Evolutionary conservation across 2,888 invertebrate species (phyloP).

Genomic region (Watsonalla cultraria): DNA sequence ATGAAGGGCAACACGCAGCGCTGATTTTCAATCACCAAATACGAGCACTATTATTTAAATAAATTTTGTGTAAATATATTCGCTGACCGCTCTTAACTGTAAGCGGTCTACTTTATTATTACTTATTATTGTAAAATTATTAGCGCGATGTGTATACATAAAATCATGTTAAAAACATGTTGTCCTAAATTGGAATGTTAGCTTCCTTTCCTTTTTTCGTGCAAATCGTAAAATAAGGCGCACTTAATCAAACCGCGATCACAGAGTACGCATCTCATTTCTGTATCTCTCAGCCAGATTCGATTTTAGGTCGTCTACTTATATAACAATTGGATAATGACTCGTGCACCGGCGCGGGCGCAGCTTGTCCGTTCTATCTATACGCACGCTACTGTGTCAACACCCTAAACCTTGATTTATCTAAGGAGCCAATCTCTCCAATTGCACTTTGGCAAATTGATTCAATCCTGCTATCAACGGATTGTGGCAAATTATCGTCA

Average conservation of each 20-base stretch:
- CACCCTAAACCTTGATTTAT: constrained; percentile 1
- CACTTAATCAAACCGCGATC: neutral
- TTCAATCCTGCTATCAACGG: neutral
- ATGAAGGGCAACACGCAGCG: too few relatives aligned
- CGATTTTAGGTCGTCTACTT: constrained; percentile 60
- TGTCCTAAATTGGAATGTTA: too few relatives aligned
- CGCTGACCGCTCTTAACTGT: too few relatives aligned
- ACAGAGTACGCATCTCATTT: neutral
- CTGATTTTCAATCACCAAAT: too few relatives aligned
- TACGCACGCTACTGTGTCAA: constrained; percentile 13
- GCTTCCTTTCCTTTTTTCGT: too few relatives aligned
- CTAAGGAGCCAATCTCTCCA: neutral
- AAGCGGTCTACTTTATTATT: too few relatives aligned
- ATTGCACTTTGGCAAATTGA: neutral
- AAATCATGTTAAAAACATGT: too few relatives aligned
- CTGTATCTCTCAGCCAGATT: constrained; percentile 34
- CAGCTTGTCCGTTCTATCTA: constrained; percentile 18
- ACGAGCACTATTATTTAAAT: too few relatives aligned
- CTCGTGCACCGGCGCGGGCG: constrained; percentile 27
- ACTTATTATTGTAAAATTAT: too few relatives aligned
- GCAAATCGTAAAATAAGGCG: too few relatives aligned
- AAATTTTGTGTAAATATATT: too few relatives aligned
- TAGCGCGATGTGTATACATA: too few relatives aligned
- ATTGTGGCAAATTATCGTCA: neutral
- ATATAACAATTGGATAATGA: constrained; percentile 70